Evolutionary conservation across 2,113 vertebrate species (phyloP).

Genomic region (Prolemur simus): DNA sequence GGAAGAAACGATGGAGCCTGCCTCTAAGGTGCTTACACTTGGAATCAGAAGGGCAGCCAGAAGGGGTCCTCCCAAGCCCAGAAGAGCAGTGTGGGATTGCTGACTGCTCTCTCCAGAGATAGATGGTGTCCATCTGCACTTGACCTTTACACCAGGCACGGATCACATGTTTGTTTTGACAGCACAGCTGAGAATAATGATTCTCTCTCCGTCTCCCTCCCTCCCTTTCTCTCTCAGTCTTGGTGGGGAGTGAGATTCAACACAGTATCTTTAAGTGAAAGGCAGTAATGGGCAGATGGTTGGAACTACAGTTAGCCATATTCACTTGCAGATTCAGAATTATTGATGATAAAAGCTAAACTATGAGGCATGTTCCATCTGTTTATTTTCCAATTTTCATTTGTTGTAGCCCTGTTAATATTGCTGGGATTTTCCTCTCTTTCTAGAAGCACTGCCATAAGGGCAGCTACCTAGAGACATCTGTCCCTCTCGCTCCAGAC

Average conservation of each 20-base stretch:
- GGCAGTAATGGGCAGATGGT: conserved; percentile 69
- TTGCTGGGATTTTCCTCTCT: conserved; percentile 43
- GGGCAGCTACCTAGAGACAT: conserved; percentile 74
- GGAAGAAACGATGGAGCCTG: not conserved
- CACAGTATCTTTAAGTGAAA: not conserved
- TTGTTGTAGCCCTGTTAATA: conserved; percentile 76
- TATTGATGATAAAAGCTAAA: conserved; percentile 71
- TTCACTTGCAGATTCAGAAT: conserved; percentile 63
- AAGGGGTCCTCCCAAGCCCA: conserved; percentile 19
- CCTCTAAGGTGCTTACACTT: not conserved
- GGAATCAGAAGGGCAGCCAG: conserved; percentile 13
- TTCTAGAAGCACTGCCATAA: conserved; percentile 64
- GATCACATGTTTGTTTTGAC: not conserved
- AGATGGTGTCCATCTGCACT: not conserved
- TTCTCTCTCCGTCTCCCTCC: not conserved
- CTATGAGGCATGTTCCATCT: conserved; percentile 74
- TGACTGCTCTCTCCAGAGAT: not conserved
- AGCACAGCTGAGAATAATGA: not conserved
- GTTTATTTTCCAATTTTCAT: conserved; percentile 75
- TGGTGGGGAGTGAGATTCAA: not conserved
- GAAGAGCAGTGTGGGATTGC: not conserved
- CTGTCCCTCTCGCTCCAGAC: conserved; percentile 45
- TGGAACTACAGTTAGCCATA: conserved; percentile 48
- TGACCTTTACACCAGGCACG: not conserved
- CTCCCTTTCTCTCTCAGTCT: not conserved